Base-by-base conservation (phyloP, 1,140 invertebrate species). In the Phthorimaea operculella region DNA sequence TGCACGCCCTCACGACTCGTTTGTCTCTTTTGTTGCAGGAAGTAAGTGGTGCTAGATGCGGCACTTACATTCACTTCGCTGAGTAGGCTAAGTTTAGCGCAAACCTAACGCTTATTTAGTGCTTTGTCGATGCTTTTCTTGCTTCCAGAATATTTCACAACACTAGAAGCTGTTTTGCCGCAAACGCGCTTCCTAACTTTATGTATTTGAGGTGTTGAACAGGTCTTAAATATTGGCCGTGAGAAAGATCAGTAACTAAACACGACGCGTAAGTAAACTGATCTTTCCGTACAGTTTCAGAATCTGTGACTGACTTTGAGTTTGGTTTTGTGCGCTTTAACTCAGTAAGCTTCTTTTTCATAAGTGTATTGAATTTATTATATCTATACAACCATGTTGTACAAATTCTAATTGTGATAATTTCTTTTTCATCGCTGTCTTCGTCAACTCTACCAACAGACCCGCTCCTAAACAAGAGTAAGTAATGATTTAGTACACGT, bases 1-100 rank as follows among this genome's bases (percentile, higher is more conserved):
- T 79, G 77, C 79, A 83, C 77, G 70, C 70, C 74, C 69, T 77
- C 74, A 83, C 77, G 74, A 69, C 63, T 79, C 78, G 79, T 70
- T 80, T 78, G 64, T 79, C 71, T 83, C 79, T 83, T 87, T 85
- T 87, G 85, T 89, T 88, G 67, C 87, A 89, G 84, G 84, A 88
- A 89, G 87, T 89, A 87, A 88, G 87, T 87, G 83, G 71, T 76
- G 74, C 76, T 80, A 76, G 76, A 72, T 76, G 72, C 78, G 72
- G 78, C 79, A 82, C 72, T 76, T 65, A 70, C 72, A 72, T 60
- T 68, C 64, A 69, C 78, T 79, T 72, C 68, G 69, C 70, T 79
- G 67, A 63, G 64, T 82, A 83, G 76, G 68, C 74, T 82, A 78
- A 79, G 77, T 74, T 67, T 77, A 76, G 68, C 44, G 69, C 69